A percentile compares a stretch with the other conserved stretches of the same genome.
Evolutionary conservation across 92 coral and sea anemone species (phyloP).

Genomic region (Porites cylindrica): DNA sequence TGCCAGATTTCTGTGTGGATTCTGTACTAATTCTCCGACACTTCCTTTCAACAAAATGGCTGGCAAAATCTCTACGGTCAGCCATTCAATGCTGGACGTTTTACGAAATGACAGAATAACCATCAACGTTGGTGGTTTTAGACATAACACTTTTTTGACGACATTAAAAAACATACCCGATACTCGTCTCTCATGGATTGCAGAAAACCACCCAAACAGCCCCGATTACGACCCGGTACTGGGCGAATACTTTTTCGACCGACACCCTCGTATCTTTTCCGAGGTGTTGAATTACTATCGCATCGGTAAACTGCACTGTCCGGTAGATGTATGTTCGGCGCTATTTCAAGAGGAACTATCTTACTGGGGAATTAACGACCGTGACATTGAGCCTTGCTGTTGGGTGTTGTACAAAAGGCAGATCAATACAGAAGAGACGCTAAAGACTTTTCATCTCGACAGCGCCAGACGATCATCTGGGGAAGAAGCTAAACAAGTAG

Average conservation of each 20-base stretch:
- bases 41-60: not conserved
- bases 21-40: not conserved
- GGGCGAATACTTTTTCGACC: slow-evolving; percentile 95
- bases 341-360: slow-evolving; percentile 91
- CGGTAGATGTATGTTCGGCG: slow-evolving; percentile 89
- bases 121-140: slow-evolving; percentile 91
- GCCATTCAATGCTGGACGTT: slow-evolving; percentile 56
- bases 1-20: no score
- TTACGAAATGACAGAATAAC: slow-evolving; percentile 80
- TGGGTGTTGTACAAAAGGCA: slow-evolving; percentile 96
- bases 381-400: slow-evolving; percentile 95
- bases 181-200: slow-evolving; percentile 97
- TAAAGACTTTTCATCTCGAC: slow-evolving; percentile 88
- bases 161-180: slow-evolving; percentile 88
- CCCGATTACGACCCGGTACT: slow-evolving; percentile 88
- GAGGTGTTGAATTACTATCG: slow-evolving; percentile 97
- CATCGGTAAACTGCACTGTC: slow-evolving; percentile 97
- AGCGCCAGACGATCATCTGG: slow-evolving; percentile 76
- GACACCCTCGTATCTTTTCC: slow-evolving; percentile 90
- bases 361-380: slow-evolving; percentile 97
- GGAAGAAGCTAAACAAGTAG: slow-evolving; percentile 43
- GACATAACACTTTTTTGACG: slow-evolving; percentile 85
- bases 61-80: slow-evolving; percentile 25
- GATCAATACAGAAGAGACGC: slow-evolving; percentile 91
- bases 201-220: slow-evolving; percentile 91